A percentile compares a stretch with the other conserved stretches of the same genome.
phyloP scores from a whole-genome alignment of 1,140 invertebrate species.

The Lepidotrigona ventralis region DNA sequence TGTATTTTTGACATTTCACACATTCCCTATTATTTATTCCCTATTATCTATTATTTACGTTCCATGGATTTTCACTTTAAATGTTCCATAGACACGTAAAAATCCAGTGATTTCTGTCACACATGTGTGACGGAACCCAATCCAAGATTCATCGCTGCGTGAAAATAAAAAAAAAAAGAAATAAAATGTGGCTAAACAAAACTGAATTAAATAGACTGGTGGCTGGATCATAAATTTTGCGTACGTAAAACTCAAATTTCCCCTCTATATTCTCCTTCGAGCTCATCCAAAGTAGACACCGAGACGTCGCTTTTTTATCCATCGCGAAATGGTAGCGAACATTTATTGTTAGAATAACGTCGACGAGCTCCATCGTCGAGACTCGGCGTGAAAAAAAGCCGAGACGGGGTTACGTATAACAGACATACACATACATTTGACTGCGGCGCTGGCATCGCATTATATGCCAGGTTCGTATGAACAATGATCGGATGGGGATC shows the following conservation, averaged over 20 bases:
- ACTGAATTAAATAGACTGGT: neutral
- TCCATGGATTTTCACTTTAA: too few relatives aligned
- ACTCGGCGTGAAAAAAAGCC: conserved; percentile 15
- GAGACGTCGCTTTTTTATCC: neutral
- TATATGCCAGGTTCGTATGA: conserved; percentile 50
- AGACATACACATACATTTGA: conserved; percentile 25
- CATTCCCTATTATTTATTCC: too few relatives aligned
- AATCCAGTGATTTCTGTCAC: too few relatives aligned
- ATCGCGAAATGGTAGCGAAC: neutral
- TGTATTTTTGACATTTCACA: too few relatives aligned
- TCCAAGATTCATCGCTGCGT: neutral
- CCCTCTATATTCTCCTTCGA: neutral
- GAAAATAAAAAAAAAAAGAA: neutral
- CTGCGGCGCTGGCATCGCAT: conserved; percentile 25
- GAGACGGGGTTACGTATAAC: conserved; percentile 32
- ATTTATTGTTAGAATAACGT: neutral
- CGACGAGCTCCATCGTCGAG: neutral
- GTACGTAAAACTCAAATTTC: neutral
- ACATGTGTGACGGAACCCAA: too few relatives aligned
- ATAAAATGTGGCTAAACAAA: neutral
- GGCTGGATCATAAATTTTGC: neutral
- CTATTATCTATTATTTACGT: too few relatives aligned
- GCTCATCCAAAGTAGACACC: neutral
- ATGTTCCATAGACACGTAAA: too few relatives aligned
- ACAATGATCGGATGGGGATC: conserved; percentile 57